Evolutionary conservation across 2,888 invertebrate species (phyloP).

Genomic region (Scaptomyza caliginosa): DNA sequence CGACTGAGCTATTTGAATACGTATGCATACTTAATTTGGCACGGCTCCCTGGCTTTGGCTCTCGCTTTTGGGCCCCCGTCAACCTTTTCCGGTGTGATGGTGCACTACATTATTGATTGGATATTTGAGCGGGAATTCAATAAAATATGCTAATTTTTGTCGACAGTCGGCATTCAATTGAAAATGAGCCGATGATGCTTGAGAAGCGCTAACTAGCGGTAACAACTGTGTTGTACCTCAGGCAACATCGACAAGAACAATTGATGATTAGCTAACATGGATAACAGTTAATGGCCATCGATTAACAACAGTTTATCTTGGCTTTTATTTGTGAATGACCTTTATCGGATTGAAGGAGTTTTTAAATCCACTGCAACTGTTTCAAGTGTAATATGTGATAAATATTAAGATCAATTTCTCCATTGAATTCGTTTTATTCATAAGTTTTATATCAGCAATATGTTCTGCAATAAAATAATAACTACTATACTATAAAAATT

Average conservation of each 20-base stretch:
- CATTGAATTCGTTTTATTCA: not conserved
- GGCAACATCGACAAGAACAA: not conserved
- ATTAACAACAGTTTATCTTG: not conserved
- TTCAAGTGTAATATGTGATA: no score
- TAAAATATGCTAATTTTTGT: constrained; percentile 77
- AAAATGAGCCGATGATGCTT: constrained; percentile 34
- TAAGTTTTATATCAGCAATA: not conserved
- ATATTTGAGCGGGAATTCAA: constrained; percentile 77
- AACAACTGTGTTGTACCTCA: constrained; percentile 12
- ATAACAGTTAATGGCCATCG: not conserved
- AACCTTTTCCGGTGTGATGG: constrained; percentile 56
- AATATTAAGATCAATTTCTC: no score
- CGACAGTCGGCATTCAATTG: constrained; percentile 58
- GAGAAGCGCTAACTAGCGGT: constrained; percentile 39
- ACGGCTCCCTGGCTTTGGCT: constrained; percentile 50
- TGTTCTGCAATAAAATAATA: not conserved
- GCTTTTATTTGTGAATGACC: no score
- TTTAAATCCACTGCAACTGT: no score
- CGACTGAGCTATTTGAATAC: constrained; percentile 72
- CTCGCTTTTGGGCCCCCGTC: not conserved
- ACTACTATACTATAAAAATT: not conserved
- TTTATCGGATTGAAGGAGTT: no score
- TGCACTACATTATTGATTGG: constrained; percentile 78
- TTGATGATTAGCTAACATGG: not conserved
- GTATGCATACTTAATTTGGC: constrained; percentile 77